phyloP scores from a whole-genome alignment of 2,888 invertebrate species.

The Galerucella nymphaeae region DNA sequence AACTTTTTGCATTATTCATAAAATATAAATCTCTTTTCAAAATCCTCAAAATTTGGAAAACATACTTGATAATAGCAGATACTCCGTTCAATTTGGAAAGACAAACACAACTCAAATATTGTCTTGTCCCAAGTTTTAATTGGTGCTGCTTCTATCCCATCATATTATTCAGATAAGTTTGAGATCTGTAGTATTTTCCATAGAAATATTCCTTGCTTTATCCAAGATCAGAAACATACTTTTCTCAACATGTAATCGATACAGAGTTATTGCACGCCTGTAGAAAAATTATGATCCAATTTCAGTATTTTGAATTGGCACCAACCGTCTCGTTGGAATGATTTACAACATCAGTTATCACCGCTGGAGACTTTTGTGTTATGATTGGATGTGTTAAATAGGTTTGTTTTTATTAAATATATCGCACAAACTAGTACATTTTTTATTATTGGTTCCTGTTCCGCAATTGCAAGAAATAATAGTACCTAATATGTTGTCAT shows the following conservation, averaged over 20 bases:
- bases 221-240: conserved; percentile 8
- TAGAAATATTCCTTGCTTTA: background rate
- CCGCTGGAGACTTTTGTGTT: too few species aligned
- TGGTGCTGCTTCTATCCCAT: conserved; percentile 25
- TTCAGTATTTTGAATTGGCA: too few species aligned
- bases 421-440: too few species aligned
- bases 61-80: conserved; percentile 1
- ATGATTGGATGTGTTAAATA: too few species aligned
- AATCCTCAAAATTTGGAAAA: background rate
- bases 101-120: conserved; percentile 21
- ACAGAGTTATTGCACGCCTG: too few species aligned
- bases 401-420: too few species aligned
- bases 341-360: too few species aligned
- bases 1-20: conserved; percentile 2
- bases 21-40: background rate
- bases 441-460: too few species aligned
- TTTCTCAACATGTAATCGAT: background rate
- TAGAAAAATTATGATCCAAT: too few species aligned
- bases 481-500: too few species aligned
- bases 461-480: too few species aligned
- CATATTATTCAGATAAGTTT: conserved; percentile 24
- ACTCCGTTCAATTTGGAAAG: conserved; percentile 6
- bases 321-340: too few species aligned
- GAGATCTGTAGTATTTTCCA: background rate
- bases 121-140: conserved; percentile 30